Conservation (phyloP, 2,113 vertebrate species). For the Lophura nycthemera region DNA sequence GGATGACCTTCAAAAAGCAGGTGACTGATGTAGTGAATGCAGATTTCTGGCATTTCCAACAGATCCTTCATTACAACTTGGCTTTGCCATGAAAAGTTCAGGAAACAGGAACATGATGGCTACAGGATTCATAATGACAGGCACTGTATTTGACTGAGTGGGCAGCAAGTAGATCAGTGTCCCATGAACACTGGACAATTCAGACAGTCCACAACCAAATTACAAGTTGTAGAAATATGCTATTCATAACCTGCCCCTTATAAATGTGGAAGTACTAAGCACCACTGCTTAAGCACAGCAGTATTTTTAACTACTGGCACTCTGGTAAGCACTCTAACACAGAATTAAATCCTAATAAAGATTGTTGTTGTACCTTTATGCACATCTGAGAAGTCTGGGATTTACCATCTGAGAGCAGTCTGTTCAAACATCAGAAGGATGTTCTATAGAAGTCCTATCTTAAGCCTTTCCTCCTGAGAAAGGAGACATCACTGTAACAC, state of each 20-base stretch:
- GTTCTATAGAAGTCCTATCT: neutral
- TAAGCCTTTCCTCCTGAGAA: neutral
- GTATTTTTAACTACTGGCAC: neutral
- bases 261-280: neutral
- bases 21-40: neutral
- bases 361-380: neutral
- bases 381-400: neutral
- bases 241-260: neutral
- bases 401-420: neutral
- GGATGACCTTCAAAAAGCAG: neutral
- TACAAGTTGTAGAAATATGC: neutral
- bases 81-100: neutral
- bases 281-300: neutral
- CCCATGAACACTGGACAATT: neutral
- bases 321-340: neutral
- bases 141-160: rapidly evolving
- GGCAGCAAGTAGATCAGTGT: neutral
- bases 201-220: neutral
- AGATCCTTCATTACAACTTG: neutral
- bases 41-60: rapidly evolving
- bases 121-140: neutral
- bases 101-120: neutral
- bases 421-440: neutral
- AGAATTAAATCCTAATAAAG: neutral
- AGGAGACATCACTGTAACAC: neutral